phyloP scores from a whole-genome alignment of 2,797 vertebrate species.

The Takifugu ocellatus region DNA sequence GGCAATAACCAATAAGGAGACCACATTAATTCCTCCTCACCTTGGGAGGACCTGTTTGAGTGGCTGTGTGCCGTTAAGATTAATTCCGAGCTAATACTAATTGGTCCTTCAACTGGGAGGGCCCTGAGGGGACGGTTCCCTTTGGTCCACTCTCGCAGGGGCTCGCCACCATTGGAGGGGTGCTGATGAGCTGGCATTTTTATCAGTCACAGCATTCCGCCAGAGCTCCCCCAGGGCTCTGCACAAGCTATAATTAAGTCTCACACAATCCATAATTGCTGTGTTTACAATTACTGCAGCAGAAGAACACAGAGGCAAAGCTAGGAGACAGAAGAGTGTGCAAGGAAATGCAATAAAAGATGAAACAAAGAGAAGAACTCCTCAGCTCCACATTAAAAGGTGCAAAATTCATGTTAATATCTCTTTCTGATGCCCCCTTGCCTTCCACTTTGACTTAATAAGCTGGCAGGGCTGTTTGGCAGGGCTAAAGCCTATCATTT shows the following conservation, averaged over 20 bases:
- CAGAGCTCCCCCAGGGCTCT: conserved; percentile 72
- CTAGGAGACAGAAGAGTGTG: not conserved
- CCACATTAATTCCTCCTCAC: conserved; percentile 78
- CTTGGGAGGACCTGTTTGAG: conserved; percentile 80
- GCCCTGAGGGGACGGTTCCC: conserved; percentile 73
- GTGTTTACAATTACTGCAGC: conserved; percentile 81
- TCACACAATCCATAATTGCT: conserved; percentile 84
- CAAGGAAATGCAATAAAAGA: conserved; percentile 36
- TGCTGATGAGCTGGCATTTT: conserved; percentile 77
- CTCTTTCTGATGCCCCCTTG: conserved; percentile 50
- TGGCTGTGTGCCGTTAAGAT: conserved; percentile 78
- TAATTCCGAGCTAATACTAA: conserved; percentile 83
- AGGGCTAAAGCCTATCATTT: conserved; percentile 80
- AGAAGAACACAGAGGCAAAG: conserved; percentile 66
- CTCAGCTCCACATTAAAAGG: conserved; percentile 67
- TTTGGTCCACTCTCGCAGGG: conserved; percentile 75
- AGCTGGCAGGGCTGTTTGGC: conserved; percentile 79
- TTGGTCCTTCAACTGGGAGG: conserved; percentile 76
- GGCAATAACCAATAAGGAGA: conserved; percentile 67
- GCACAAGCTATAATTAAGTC: conserved; percentile 83
- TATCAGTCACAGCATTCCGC: conserved; percentile 79
- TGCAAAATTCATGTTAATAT: conserved; percentile 76
- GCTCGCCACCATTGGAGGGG: conserved; percentile 69
- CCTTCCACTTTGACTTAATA: conserved; percentile 74
- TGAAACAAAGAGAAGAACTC: conserved; percentile 39